Evolutionary conservation across 2,113 vertebrate species (phyloP), one percentile per base, ranked within the genome.

Genomic region (Burhinus oedicnemus): DNA sequence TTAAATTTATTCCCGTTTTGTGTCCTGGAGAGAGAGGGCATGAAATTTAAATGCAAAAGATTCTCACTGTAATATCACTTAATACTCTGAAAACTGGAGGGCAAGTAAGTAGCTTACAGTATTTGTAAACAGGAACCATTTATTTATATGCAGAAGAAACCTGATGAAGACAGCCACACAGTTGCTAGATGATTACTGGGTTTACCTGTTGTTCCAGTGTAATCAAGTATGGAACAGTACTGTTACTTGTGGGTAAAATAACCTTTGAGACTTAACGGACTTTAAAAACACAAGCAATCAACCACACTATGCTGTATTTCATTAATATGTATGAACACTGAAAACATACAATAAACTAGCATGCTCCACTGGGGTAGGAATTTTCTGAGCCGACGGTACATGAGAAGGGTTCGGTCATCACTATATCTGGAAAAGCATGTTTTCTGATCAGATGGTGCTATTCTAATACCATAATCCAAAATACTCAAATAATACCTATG

Each of bases 401-500:
- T 0, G 1, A 68, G 52, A 49, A 70, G 14, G 26, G 32, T 61
- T 3, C 60, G 8, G 51, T 9, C 52, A 65, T 29, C 58, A 26
- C 0, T 0, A 26, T 9, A 12, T 10, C 40, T 72, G 52, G 9
- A 69, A 52, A 71, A 68, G 3, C 7, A 12, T 11, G 14, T 55
- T 65, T 12, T 16, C 3, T 12, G 47, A 36, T 11, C 71, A 26
- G 15, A 12, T 14, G 8, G 15, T 62, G 22, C 52, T 90, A 51
- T 74, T 65, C 11, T 34, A 26, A 61, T 7, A 11, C 3, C 34
- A 44, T 5, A 36, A 42, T 19, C 45, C 42, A 38, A 71, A 87
- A 45, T 10, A 91, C 21, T 23, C 45, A 77, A 38, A 57, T 32
- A n/a, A 11, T 1, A 51, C 29, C 12, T 60, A 11, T 0, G 2